Base-by-base conservation (phyloP, 92 coral and sea anemone species). In the Desmophyllum pertusum region DNA sequence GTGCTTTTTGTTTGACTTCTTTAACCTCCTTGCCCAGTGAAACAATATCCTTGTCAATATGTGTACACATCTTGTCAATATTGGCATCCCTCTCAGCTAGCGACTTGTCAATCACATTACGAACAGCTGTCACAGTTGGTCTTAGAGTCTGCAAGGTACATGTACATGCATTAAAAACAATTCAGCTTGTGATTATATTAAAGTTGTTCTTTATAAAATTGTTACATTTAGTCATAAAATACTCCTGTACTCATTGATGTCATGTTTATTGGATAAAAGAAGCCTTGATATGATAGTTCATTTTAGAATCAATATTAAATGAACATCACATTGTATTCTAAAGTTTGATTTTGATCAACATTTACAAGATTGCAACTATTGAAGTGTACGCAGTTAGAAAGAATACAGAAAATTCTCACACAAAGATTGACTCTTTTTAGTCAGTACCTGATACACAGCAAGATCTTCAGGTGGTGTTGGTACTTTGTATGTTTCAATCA, bases 401-500 rank as follows among this genome's bases (percentile, higher is more conserved):
- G 53, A 48, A 48, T 48, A 48, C 53, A 14, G 18, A 48, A 48
- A 48, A 46, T 0, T 0, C 18, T 46, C n/a, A n/a, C n/a, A n/a
- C n/a, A n/a, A n/a, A n/a, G n/a, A n/a, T n/a, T n/a, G n/a, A n/a
- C n/a, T n/a, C n/a, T n/a, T n/a, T n/a, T n/a, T n/a, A n/a, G n/a
- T 1, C 45, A 67, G 5, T 81, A 95, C 99, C 99, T 97, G 99
- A 80, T 94, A 97, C 30, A 97, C 98, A 30, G 99, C 99, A 52
- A 97, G 87, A 78, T 97, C 99, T 72, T 97, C 99, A 40, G 99
- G 99, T 17, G 99, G 99, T 0, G 99, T 97, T 13, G 99, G 99
- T 0, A 97, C 99, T 61, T 92, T 95, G 90, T 97, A 97, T 41
- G 87, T 83, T 33, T 97, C 99, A 80, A 97, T 94, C 88, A 97